These are phyloP conservation scores for Megaptera novaeangliae DNA, from an alignment of 2,113 vertebrate genomes.

Conservation along the genomic window DNA sequence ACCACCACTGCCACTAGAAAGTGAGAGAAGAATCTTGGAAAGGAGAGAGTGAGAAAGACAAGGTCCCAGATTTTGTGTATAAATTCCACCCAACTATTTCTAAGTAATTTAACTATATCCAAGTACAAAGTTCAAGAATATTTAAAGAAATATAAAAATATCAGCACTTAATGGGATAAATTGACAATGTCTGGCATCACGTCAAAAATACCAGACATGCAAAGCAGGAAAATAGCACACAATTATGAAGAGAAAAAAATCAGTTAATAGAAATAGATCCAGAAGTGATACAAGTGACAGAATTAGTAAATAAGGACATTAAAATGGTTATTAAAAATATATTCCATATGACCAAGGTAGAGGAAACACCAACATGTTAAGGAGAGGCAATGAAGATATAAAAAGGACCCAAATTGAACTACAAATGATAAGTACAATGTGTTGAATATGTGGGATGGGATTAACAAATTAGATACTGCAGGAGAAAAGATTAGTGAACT, in stretches of 20 bases:
- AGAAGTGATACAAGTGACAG: not conserved
- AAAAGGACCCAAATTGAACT: not conserved
- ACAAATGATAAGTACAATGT: not conserved
- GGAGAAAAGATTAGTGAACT: conserved; percentile 9
- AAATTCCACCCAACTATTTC: conserved; percentile 28
- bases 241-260: not conserved
- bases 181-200: not conserved
- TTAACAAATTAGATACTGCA: not conserved
- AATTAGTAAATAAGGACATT: not conserved
- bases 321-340: not conserved
- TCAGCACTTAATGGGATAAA: not conserved
- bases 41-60: not conserved
- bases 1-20: not conserved
- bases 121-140: conserved; percentile 20
- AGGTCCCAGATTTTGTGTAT: not conserved
- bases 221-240: conserved; percentile 12
- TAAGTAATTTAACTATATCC: not conserved
- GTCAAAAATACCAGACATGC: not conserved
- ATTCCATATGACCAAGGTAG: not conserved
- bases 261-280: not conserved
- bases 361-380: not conserved
- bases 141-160: conserved; percentile 30
- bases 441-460: not conserved
- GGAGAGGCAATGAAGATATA: not conserved
- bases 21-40: not conserved